Evolutionary conservation across 2,888 invertebrate genomes (phyloP).

Genomic region (Ichneumoninae sp.): DNA sequence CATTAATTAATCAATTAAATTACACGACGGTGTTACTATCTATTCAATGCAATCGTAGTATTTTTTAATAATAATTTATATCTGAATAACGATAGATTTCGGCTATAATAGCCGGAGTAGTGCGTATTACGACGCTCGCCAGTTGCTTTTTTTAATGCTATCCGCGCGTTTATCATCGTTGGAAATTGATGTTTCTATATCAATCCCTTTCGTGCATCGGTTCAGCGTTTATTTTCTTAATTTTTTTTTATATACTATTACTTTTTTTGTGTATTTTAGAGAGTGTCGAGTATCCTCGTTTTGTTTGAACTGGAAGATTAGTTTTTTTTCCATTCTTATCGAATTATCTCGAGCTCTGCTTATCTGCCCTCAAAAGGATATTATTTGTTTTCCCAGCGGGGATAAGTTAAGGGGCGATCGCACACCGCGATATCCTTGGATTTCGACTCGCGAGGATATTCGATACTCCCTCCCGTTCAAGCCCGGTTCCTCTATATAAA

Average conservation of each 20-base stretch:
- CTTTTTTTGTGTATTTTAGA: not conserved
- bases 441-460: slow-evolving; percentile 20
- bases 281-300: slow-evolving; percentile 22
- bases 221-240: slow-evolving; percentile 65
- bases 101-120: slow-evolving; percentile 12
- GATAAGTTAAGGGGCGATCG: slow-evolving; percentile 8
- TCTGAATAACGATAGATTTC: slow-evolving; percentile 16
- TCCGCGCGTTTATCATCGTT: slow-evolving; percentile 35
- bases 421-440: slow-evolving; percentile 2
- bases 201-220: slow-evolving; percentile 78
- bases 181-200: slow-evolving; percentile 64
- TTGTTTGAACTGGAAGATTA: not conserved
- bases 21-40: slow-evolving; percentile 21
- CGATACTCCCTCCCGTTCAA: slow-evolving; percentile 37
- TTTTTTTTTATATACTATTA: not conserved
- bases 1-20: slow-evolving; percentile 26
- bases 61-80: slow-evolving; percentile 23
- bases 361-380: slow-evolving; percentile 12
- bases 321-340: not conserved
- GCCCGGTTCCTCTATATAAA: slow-evolving; percentile 35
- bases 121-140: slow-evolving; percentile 15
- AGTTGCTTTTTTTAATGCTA: slow-evolving; percentile 7
- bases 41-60: slow-evolving; percentile 12
- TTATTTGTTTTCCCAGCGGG: slow-evolving; percentile 24
- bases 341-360: slow-evolving; percentile 3